Base-by-base conservation (phyloP, 2,797 vertebrate species). In the Trachurus trachurus region DNA sequence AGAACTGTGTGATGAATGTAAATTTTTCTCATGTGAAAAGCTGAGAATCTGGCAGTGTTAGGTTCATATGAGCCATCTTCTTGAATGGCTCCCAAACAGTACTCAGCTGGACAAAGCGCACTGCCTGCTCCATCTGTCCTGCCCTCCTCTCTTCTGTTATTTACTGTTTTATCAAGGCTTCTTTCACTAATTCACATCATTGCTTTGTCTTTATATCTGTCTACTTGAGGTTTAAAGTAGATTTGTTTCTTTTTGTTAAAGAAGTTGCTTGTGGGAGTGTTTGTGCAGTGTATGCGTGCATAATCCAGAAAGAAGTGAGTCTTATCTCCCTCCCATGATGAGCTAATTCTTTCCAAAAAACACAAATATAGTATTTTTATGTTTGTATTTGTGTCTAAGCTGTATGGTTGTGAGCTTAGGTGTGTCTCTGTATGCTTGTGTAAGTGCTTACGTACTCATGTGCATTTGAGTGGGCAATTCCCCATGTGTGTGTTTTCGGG, bases 41-140 rank as follows among this genome's bases (percentile, higher is more conserved):
- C 75, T 53, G 65, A 78, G 71, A 79, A 81, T 74, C 78, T 90
- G 81, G 74, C 86, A 81, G 15, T 16, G 66, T 68, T 75, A 17
- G 68, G 50, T 82, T 86, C 57, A 56, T 44, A 78, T 89, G 86
- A 90, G 89, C 78, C 88, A 87, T 85, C 63, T 76, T 87, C 69
- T 91, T 91, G 91, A 91, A 88, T 68, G 65, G 66, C 88, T 59
- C 88, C 89, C 89, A 91, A 81, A 73, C 83, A 80, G 65, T 74
- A 12, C 81, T 91, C 81, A 90, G 87, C 87, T 92, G 87, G 86
- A 87, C 78, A 26, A 82, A 77, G 74, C 81, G 78, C 74, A 45
- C 76, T 78, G 66, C 85, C 88, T 86, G 71, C 80, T 89, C 92
- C 89, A 87, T 92, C 91, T 92, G 90, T 86, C 85, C 82, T 82